Evolutionary conservation across 1,140 invertebrate genomes (phyloP).

Genomic region (Leptoteleia sp.): DNA sequence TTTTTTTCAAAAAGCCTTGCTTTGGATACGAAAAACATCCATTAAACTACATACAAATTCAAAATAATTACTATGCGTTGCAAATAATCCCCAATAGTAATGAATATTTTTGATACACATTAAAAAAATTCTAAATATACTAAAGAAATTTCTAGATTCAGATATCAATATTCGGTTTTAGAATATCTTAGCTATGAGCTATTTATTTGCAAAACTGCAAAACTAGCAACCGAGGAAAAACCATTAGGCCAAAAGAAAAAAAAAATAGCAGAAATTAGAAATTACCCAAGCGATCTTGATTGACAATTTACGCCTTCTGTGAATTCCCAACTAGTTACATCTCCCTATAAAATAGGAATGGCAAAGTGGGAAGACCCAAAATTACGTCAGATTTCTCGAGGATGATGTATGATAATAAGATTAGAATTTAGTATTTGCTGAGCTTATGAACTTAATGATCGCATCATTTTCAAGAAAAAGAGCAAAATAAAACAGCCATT

Average conservation of each 20-base stretch:
- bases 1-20: too few relatives aligned
- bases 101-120: too few relatives aligned
- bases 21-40: too few relatives aligned
- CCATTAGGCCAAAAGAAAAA: too few relatives aligned
- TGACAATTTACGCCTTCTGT: slow-evolving; percentile 36
- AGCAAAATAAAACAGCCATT: background rate
- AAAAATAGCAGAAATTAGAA: slow-evolving; percentile 17
- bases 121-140: too few relatives aligned
- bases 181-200: too few relatives aligned
- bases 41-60: too few relatives aligned
- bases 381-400: slow-evolving; percentile 40
- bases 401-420: slow-evolving; percentile 23
- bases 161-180: too few relatives aligned
- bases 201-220: too few relatives aligned
- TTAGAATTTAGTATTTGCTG: background rate
- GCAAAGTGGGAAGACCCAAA: slow-evolving; percentile 56
- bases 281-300: slow-evolving; percentile 11
- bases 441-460: slow-evolving; percentile 6
- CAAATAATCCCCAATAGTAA: too few relatives aligned
- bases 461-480: slow-evolving; percentile 1
- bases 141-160: too few relatives aligned
- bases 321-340: slow-evolving; percentile 18
- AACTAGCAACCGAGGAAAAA: background rate
- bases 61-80: too few relatives aligned
- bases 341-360: slow-evolving; percentile 31